phyloP scores from a whole-genome alignment of 1,140 invertebrate species.

The Heliconius nattereri region DNA sequence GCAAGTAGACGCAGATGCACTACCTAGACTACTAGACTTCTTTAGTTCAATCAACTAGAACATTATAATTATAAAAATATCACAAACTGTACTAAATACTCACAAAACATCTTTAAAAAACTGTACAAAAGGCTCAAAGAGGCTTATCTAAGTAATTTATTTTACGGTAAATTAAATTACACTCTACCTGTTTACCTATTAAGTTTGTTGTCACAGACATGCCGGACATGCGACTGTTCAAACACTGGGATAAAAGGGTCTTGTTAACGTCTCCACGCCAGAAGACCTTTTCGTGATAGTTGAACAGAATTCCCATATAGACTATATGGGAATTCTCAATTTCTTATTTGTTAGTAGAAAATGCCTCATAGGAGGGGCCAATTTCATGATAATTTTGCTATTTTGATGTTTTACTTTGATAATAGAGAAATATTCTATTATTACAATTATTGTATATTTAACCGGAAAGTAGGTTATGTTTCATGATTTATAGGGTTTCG shows the following conservation, averaged over 20 bases:
- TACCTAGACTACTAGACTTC: too few species aligned
- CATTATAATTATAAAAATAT: too few species aligned
- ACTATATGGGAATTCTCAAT: conserved; percentile 39
- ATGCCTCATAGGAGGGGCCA: conserved; percentile 27
- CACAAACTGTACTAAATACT: neutral
- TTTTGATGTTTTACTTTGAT: neutral
- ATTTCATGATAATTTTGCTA: neutral
- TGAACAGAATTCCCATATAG: conserved; percentile 26
- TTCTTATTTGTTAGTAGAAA: conserved; percentile 24
- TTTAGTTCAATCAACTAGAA: too few species aligned
- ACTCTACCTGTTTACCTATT: conserved; percentile 22
- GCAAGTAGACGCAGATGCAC: too few species aligned
- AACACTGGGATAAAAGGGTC: conserved; percentile 49
- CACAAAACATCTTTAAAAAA: neutral
- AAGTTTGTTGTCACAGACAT: conserved; percentile 44
- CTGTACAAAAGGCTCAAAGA: neutral
- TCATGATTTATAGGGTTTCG: too few species aligned
- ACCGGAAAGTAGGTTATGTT: too few species aligned
- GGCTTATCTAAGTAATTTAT: conserved; percentile 8
- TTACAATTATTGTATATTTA: too few species aligned
- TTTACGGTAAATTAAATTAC: conserved; percentile 22
- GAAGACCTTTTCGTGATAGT: conserved; percentile 40
- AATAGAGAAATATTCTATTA: neutral
- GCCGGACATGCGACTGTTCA: conserved; percentile 43
- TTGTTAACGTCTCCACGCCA: conserved; percentile 42